phyloP scores from a whole-genome alignment of 2,113 vertebrate species.

The Electrona antarctica region DNA sequence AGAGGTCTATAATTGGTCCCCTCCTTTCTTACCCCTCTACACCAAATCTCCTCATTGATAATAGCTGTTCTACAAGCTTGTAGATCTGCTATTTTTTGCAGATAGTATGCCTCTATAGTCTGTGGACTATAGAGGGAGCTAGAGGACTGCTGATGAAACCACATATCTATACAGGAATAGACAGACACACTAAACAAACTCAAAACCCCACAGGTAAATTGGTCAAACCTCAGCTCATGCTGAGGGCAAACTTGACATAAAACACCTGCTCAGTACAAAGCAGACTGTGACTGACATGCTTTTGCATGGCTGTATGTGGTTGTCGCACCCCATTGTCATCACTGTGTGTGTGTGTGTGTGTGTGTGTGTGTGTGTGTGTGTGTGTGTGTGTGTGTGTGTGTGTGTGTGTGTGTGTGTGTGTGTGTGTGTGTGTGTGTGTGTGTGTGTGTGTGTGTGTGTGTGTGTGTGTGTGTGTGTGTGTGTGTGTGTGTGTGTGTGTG shows the following conservation, averaged over 20 bases:
- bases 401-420: background rate
- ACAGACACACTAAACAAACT: background rate
- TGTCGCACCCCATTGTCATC: too few species aligned
- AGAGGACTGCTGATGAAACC: constrained; percentile 45
- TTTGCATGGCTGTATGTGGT: background rate
- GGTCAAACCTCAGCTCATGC: too few species aligned
- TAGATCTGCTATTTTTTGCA: too few species aligned
- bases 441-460: background rate
- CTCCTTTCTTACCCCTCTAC: too few species aligned
- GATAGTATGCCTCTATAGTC: background rate
- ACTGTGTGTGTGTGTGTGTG: background rate
- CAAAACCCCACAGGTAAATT: background rate
- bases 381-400: background rate
- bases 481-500: background rate
- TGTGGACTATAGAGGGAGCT: constrained; percentile 68
- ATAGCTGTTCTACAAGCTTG: too few species aligned
- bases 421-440: background rate
- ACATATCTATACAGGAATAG: too few species aligned
- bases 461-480: background rate
- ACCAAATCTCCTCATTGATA: too few species aligned
- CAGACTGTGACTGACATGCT: background rate
- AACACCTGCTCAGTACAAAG: constrained; percentile 10
- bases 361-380: background rate
- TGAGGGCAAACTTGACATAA: constrained; percentile 12
- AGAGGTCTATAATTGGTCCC: too few species aligned